A percentile compares a stretch with the other conserved stretches of the same genome.
Evolutionary conservation across 2,113 vertebrate genomes (phyloP).

Genomic region (Cervus canadensis): DNA sequence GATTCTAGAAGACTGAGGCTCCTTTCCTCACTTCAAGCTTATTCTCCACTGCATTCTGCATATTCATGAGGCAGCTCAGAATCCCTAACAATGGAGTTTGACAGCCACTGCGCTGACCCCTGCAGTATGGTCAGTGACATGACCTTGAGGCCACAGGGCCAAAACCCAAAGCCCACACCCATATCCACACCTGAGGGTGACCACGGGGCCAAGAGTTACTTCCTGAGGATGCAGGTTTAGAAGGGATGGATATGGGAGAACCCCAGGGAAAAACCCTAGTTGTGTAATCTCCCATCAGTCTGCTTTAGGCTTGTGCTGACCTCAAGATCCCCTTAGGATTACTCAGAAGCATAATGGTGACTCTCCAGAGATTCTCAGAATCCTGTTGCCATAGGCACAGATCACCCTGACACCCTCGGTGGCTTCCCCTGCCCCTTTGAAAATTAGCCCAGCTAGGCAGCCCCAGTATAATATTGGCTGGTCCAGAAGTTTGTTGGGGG

Average conservation of each 20-base stretch:
- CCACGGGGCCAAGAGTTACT: neutral
- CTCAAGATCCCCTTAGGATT: neutral
- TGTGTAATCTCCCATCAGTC: neutral
- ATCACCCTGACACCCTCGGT: neutral
- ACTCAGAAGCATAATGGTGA: neutral
- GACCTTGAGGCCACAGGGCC: neutral
- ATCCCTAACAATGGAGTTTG: neutral
- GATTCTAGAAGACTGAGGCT: neutral
- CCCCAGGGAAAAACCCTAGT: neutral
- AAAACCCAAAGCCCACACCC: neutral
- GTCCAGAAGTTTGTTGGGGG: neutral
- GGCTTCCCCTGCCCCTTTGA: neutral
- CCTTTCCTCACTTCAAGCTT: neutral
- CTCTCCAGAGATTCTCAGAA: neutral
- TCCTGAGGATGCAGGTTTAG: neutral
- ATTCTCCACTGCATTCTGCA: neutral
- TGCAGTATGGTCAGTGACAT: neutral
- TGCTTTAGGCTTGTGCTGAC: neutral
- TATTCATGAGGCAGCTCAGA: neutral
- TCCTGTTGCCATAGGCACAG: neutral
- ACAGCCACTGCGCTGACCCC: neutral
- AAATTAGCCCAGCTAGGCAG: neutral
- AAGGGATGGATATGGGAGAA: neutral
- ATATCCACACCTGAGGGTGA: neutral
- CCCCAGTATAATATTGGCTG: neutral